These are phyloP conservation scores for Cirrhinus mrigala DNA, from an alignment of 2,797 vertebrate species.

Conservation along the genomic window DNA sequence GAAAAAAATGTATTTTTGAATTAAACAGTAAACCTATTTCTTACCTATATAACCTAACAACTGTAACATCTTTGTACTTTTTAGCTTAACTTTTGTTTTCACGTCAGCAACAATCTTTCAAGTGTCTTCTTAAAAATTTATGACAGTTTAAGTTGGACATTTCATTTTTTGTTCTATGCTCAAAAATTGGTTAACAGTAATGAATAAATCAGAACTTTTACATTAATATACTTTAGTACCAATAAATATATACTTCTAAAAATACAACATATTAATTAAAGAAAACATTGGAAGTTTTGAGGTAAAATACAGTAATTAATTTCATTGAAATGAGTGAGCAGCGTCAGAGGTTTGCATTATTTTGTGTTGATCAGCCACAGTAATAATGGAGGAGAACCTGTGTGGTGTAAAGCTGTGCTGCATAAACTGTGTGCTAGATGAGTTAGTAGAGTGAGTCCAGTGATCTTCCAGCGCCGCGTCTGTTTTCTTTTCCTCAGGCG, in stretches of 20 bases:
- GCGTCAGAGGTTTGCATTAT: background rate
- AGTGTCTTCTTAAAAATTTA: background rate
- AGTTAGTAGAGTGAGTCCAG: background rate
- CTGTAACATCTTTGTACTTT: background rate
- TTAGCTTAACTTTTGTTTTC: background rate
- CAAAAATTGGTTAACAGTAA: background rate
- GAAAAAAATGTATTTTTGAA: too few relatives aligned
- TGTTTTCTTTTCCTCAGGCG: conserved; percentile 76
- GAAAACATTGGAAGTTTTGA: background rate
- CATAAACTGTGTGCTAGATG: background rate
- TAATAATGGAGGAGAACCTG: background rate
- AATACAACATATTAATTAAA: background rate
- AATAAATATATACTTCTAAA: background rate
- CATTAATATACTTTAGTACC: background rate
- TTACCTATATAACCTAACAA: background rate
- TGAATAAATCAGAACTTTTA: background rate
- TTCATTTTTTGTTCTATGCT: background rate
- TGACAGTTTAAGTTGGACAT: background rate
- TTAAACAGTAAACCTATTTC: too few relatives aligned
- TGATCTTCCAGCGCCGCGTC: background rate
- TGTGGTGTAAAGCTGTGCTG: background rate
- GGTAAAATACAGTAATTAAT: background rate
- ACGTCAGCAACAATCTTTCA: background rate
- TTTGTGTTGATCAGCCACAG: background rate
- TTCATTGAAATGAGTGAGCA: background rate